Base-by-base conservation (phyloP, 2,888 invertebrate genomes). In the Lobophora halterata region DNA sequence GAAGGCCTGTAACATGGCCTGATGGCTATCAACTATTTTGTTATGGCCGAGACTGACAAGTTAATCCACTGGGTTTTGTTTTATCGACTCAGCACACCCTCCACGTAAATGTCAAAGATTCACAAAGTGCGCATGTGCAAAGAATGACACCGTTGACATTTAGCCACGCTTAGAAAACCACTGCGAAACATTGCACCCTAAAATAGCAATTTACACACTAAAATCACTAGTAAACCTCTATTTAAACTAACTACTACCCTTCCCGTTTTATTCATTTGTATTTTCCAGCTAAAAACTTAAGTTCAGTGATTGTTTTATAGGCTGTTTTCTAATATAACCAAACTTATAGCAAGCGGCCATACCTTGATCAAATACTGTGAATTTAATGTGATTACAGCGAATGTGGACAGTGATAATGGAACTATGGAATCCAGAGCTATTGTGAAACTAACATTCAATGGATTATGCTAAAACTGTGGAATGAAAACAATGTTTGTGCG, bases 81-180 rank as follows among this genome's bases (percentile, higher is more conserved):
- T 81, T 83, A 82, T 76, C 81, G 81, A 81, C 79, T 57, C 55
- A 48, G 52, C 52, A 56, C 48, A 52, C 53, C 55, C 48, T 54
- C 49, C 52, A 61, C 65, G 65, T 54, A 55, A 53, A 55, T 79
- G 74, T 79, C 81, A 79, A 68, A 74, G 59, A 20, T 35, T 23
- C 40, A 13, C 35, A 25, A 16, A 64, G 12, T 52, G 77, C 82
- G 83, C 83, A 82, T 79, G 81, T 64, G 65, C 45, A 40, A 48
- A 40, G 17, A 65, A 61, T 82, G 82, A 79, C 85, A 82, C 63
- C 60, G 58, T 64, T 75, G 74, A 68, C 73, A 76, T 67, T 69
- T 55, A 68, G 65, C 68, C 77, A 76, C 79, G 78, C 79, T 71
- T 70, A 64, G 55, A 65, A 74, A 70, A 69, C 68, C 69, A 71